These are phyloP conservation scores for Heliangelus exortis DNA, from an alignment of 2,797 vertebrate species.

Conservation along the genomic window DNA sequence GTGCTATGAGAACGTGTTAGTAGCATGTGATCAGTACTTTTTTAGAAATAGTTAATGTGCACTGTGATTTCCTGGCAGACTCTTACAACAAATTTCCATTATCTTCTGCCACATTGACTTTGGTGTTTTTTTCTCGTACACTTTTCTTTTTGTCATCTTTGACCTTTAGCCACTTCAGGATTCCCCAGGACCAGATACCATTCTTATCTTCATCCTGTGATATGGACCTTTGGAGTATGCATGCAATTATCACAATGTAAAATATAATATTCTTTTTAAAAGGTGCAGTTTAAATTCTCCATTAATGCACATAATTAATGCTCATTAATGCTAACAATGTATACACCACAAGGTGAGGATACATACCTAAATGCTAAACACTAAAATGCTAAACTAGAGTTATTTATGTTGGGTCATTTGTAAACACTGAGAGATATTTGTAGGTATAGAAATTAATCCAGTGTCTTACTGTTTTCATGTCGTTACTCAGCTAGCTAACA, in stretches of 20 bases:
- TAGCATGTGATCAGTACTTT: constrained; percentile 55
- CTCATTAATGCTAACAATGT: not conserved
- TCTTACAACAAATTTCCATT: constrained; percentile 88
- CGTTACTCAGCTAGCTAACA: not conserved
- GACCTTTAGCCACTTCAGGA: constrained; percentile 88
- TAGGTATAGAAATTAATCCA: not conserved
- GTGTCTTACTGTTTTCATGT: not conserved
- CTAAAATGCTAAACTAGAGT: not conserved
- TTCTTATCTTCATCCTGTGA: constrained; percentile 80
- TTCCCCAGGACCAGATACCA: constrained; percentile 80
- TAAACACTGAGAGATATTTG: not conserved
- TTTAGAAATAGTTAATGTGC: constrained; percentile 78
- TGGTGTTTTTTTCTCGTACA: constrained; percentile 73
- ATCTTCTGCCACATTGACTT: constrained; percentile 86
- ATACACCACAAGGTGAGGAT: not conserved
- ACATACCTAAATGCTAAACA: not conserved
- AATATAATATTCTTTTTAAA: not conserved
- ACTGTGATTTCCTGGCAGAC: constrained; percentile 69
- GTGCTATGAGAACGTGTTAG: constrained; percentile 73
- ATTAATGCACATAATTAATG: not conserved
- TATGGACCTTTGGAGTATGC: constrained; percentile 80
- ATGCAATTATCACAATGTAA: constrained; percentile 73
- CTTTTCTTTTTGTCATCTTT: constrained; percentile 88
- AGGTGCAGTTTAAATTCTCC: not conserved
- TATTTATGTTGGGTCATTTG: not conserved